Base-by-base conservation (phyloP, 1,140 invertebrate species). In the Drosophila pectinifera region DNA sequence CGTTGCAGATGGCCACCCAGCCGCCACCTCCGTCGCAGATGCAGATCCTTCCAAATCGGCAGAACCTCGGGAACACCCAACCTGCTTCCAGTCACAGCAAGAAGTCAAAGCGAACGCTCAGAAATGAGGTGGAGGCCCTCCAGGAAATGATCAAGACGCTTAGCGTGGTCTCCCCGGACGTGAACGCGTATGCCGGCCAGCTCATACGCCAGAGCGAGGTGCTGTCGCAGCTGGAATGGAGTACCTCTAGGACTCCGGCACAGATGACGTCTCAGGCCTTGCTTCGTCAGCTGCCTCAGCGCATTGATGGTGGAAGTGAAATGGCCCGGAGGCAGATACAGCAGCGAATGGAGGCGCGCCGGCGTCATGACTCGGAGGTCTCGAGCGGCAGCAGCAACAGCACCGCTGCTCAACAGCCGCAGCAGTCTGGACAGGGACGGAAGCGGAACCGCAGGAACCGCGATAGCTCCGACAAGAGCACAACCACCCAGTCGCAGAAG, bases 181-280 rank as follows among this genome's bases (percentile, higher is more conserved):
- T 91, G 0, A 62, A 76, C 28, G 64, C 67, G 0, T 64, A 73
- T n/a, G 80, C 81, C 4, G 36, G 48, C 6, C 46, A 72, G 20
- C 20, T 90, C 5, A 80, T 84, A 13, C 58, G 56, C 0, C 64
- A 79, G 7, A 89, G 41, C 36, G 63, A 78, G 20, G 73, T 90
- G 34, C 51, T 90, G 0, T 49, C 62, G n/a, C 78, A 85, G 46
- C 31, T 90, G 45, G 78, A 90, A 1, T 78, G 78, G 69, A 16
- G 46, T 7, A 2, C 39, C 31, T 5, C 3, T 3, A 41, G 49
- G 13, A 46, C 7, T 38, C 20, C 7, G 18, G 5, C 20, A 45
- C 11, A 58, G 4, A 11, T 28, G 31, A 10, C 16, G 6, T 8
- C 42, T 13, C 53, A 62, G 16, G 31, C n/a, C 28, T 4, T 18